These are phyloP conservation scores for Danio jaintianensis DNA, from an alignment of 2,797 vertebrate genomes.

Conservation along the genomic window DNA sequence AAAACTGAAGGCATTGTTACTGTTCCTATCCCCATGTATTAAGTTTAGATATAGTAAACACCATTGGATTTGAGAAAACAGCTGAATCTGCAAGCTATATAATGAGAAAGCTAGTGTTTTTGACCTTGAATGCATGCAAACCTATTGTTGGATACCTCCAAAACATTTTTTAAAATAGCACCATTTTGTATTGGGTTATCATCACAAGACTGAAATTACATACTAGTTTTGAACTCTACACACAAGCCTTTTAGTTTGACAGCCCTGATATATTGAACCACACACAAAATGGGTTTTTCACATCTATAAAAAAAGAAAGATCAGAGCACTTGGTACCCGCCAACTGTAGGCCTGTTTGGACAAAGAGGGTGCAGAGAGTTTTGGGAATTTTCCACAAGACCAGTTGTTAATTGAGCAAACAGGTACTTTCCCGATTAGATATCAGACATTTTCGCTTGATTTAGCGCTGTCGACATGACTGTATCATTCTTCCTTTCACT, in stretches of 20 bases:
- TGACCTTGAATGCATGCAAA: no score
- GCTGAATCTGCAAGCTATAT: no score
- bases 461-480: background rate
- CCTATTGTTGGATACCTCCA: no score
- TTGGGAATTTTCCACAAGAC: slow-evolving; percentile 13
- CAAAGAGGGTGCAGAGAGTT: slow-evolving; percentile 2
- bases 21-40: no score
- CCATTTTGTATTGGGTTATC: background rate
- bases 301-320: background rate
- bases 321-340: background rate
- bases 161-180: background rate
- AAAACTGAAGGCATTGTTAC: no score
- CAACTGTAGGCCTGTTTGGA: slow-evolving; percentile 14
- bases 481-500: background rate
- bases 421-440: slow-evolving; percentile 25
- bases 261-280: background rate
- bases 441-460: slow-evolving; percentile 23
- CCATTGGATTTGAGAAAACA: no score
- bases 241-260: background rate
- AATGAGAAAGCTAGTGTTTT: no score
- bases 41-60: no score
- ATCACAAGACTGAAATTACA: slow-evolving; percentile 14
- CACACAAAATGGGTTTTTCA: slow-evolving; percentile 1
- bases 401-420: slow-evolving; percentile 11
- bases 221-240: background rate